Conservation (phyloP, 1,140 invertebrate species). For the Microplitis mediator region DNA sequence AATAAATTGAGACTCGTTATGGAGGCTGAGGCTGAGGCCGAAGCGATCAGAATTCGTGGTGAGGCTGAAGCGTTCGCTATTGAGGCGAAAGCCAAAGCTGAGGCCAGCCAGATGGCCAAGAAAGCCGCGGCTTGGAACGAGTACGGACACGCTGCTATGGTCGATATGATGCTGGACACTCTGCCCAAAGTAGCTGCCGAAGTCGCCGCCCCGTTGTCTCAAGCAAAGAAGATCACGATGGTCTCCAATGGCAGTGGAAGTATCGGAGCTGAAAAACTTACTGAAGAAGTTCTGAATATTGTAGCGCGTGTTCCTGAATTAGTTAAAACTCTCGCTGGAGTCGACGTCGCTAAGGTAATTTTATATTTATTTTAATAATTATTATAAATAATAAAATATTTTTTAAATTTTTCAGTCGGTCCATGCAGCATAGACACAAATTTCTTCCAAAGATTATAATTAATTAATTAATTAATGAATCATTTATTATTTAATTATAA, state of each 20-base stretch:
- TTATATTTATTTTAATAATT: neutral
- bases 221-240: conserved; percentile 94
- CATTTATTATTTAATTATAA: neutral
- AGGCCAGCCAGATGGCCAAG: conserved; percentile 95
- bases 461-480: too few relatives aligned
- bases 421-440: conserved; percentile 51
- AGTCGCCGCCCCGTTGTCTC: conserved; percentile 90
- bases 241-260: conserved; percentile 91
- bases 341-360: conserved; percentile 84
- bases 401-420: conserved; percentile 54
- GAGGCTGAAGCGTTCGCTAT: conserved; percentile 95
- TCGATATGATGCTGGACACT: conserved; percentile 96
- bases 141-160: conserved; percentile 94
- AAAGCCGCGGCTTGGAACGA: conserved; percentile 97
- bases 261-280: conserved; percentile 90
- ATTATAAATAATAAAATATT: neutral
- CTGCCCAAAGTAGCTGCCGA: conserved; percentile 96
- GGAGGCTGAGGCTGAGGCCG: conserved; percentile 94
- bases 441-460: conserved; percentile 16
- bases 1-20: conserved; percentile 82
- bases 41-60: conserved; percentile 78
- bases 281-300: conserved; percentile 90
- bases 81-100: conserved; percentile 91
- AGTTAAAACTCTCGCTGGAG: conserved; percentile 89
- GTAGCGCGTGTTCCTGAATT: conserved; percentile 88